These are phyloP conservation scores for Cheilosia variabilis DNA, from an alignment of 2,888 invertebrate species.

Conservation along the genomic window DNA sequence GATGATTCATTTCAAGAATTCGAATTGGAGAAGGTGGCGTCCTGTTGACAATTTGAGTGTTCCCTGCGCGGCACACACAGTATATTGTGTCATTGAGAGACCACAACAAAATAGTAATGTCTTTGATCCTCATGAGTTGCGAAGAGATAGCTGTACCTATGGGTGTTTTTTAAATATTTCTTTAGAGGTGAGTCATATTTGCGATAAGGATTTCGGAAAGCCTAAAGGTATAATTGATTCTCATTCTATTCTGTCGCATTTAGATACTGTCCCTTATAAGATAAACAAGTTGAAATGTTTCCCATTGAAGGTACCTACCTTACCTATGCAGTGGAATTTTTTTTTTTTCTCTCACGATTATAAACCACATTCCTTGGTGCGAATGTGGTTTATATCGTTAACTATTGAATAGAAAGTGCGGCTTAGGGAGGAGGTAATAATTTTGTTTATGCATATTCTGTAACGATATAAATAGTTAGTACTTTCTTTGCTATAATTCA, in stretches of 20 bases:
- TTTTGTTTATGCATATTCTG: constrained; percentile 4
- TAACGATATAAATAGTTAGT: constrained; percentile 10
- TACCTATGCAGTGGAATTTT: constrained; percentile 10
- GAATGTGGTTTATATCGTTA: constrained; percentile 50
- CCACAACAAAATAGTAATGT: constrained; percentile 52
- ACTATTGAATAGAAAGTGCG: constrained; percentile 41
- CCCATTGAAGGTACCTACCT: constrained; percentile 25
- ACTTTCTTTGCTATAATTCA: constrained; percentile 7
- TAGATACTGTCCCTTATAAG: constrained; percentile 28
- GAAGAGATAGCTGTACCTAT: constrained; percentile 10
- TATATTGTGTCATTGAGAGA: constrained; percentile 53
- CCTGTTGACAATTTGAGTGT: constrained; percentile 73
- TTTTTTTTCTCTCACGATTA: constrained; percentile 51
- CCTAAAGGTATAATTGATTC: constrained; percentile 63
- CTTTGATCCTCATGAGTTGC: constrained; percentile 47
- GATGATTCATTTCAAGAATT: constrained; percentile 72
- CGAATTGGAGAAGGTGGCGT: constrained; percentile 58
- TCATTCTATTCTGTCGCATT: constrained; percentile 58
- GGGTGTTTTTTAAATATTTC: constrained; percentile 22
- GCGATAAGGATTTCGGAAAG: constrained; percentile 70
- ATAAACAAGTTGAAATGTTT: constrained; percentile 40
- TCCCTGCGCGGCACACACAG: constrained; percentile 36
- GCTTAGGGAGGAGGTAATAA: constrained; percentile 11
- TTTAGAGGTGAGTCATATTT: constrained; percentile 57
- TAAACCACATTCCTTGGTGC: constrained; percentile 63